Conservation (phyloP, 35 echinoderm and acorn worm species). For the Ophiothrix spiculata region DNA sequence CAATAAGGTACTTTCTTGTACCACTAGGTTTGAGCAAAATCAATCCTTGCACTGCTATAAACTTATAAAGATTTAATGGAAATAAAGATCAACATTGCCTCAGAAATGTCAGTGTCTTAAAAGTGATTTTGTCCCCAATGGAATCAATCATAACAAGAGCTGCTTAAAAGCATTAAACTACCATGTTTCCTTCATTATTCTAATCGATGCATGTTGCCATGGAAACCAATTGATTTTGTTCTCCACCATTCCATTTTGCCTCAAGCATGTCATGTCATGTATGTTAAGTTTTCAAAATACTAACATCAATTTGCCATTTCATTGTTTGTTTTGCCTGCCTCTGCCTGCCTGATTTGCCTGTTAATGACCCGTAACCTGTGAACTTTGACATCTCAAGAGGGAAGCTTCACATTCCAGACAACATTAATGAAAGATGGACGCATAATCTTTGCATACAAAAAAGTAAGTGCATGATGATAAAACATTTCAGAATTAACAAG, state of each 20-base stretch:
- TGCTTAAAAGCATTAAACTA: no score
- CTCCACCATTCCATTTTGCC: background rate
- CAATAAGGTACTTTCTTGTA: no score
- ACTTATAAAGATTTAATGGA: no score
- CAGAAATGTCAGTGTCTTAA: no score
- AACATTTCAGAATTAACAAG: background rate
- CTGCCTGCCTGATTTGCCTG: background rate
- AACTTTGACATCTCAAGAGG: constrained; percentile 48
- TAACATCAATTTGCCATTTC: background rate
- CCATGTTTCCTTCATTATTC: background rate
- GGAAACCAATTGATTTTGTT: background rate
- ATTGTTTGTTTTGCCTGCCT: background rate
- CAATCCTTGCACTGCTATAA: no score
- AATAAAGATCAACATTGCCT: no score
- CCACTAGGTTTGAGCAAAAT: no score
- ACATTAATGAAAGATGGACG: constrained; percentile 77
- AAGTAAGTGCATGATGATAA: constrained; percentile 56
- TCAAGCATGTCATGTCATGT: background rate
- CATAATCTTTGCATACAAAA: constrained; percentile 92
- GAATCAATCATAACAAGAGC: no score
- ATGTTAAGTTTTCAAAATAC: background rate
- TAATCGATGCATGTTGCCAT: background rate
- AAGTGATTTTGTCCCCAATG: no score
- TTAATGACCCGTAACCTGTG: background rate
- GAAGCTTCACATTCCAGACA: constrained; percentile 89